Evolutionary conservation across 2,113 vertebrate species (phyloP), one percentile per base, ranked within the genome.

Genomic region (Tetrax tetrax): DNA sequence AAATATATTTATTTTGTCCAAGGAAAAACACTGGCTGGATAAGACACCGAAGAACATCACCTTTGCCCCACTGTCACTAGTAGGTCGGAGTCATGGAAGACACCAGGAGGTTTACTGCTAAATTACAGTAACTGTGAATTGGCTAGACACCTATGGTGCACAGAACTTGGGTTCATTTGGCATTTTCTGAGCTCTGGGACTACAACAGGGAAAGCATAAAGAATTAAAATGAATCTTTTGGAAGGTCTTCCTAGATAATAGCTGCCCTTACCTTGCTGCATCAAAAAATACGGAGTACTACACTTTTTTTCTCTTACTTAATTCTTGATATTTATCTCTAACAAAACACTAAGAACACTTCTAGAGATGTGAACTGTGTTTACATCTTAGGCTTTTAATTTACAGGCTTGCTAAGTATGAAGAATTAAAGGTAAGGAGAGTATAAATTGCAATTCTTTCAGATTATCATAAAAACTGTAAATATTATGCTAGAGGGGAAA

Each of bases 241-340:
- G 88, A 97, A 92, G 90, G 83, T 79, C 78, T 94, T 95, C 72
- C 83, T 92, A 93, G 84, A 91, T 93, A 96, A 95, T 35, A 87
- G 69, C 69, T 66, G 54, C 48, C 81, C 80, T 94, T 96, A 94
- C 31, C 63, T 66, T 88, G 79, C 68, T 87, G 78, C 75, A 91
- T 24, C 38, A 43, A 87, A 56, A 89, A 95, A 96, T 38, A 85
- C 24, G 37, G 76, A 78, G 48, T 60, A 83, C 60, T 51, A n/a
- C 48, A 51, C 43, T 56, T 59, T 54, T 95, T 74, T 72, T 77
- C n/a, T n/a, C 48, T 68, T 72, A 41, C 37, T 41, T 72, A 74
- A 51, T 66, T 80, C 54, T 74, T 1, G 1, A 54, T 69, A 74
- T 33, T 71, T 70, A 90, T 83, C 83, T 89, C 87, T 7, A 21